A percentile compares a stretch with the other conserved stretches of the same genome.
These are phyloP conservation scores for Thunnus thynnus DNA, from an alignment of 2,113 vertebrate species.

Conservation along the genomic window DNA sequence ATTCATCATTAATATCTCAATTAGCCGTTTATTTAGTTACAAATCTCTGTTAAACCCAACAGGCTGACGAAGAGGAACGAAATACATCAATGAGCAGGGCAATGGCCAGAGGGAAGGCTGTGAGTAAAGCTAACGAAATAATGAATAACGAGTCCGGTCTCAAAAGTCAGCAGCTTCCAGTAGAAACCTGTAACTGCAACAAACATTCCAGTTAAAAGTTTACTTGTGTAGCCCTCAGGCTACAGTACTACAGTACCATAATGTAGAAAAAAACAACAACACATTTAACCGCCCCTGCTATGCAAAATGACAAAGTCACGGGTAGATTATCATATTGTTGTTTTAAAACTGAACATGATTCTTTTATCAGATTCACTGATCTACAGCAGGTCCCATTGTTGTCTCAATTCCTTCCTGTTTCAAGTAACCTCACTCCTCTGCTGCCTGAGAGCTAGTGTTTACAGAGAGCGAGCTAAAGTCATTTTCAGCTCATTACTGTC, in stretches of 20 bases:
- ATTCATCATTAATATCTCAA: not conserved
- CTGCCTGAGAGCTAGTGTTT: not conserved
- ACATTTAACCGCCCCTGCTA: not conserved
- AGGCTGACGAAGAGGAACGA: not conserved
- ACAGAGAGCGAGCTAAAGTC: not conserved
- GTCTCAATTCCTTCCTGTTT: slow-evolving; percentile 62
- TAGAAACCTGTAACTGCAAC: slow-evolving; percentile 11
- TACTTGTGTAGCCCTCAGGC: not conserved
- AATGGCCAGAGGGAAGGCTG: not conserved
- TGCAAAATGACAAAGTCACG: not conserved
- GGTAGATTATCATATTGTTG: not conserved
- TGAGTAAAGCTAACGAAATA: not conserved
- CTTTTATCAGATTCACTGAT: not conserved
- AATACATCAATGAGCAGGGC: too few relatives aligned
- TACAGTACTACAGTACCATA: fast-evolving
- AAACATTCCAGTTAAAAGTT: not conserved
- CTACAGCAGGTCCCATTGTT: slow-evolving; percentile 53
- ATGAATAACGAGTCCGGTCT: not conserved
- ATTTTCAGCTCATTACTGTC: not conserved
- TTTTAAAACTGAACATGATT: not conserved
- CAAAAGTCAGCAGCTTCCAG: slow-evolving; percentile 9
- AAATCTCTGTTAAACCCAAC: not conserved
- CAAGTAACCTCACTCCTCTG: not conserved
- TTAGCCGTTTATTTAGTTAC: not conserved
- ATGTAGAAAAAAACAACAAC: not conserved